Conservation (phyloP, 1,140 invertebrate species). For the Drosophila subobscura region DNA sequence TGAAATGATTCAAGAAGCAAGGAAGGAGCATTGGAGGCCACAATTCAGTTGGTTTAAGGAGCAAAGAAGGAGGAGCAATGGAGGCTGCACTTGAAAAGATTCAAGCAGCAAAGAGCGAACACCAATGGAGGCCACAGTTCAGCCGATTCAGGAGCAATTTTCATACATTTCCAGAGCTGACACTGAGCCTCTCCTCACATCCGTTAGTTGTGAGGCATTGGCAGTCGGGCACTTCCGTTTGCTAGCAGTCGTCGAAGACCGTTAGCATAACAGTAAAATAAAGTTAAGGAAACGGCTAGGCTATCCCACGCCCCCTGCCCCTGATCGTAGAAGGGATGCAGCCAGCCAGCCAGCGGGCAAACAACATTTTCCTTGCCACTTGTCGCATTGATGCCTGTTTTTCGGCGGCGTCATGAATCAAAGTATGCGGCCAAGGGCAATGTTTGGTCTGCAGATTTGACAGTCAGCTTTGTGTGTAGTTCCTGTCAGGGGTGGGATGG, state of each 20-base stretch:
- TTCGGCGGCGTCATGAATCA: conserved; percentile 50
- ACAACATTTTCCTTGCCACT: conserved; percentile 33
- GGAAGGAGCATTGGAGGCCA: no score
- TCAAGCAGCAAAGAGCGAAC: no score
- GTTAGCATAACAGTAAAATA: conserved; percentile 35
- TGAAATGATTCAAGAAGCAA: no score
- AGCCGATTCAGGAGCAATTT: no score
- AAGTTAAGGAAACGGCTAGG: conserved; percentile 66
- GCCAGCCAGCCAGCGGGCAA: conserved; percentile 20
- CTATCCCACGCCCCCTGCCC: conserved; percentile 59
- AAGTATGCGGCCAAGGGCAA: not conserved
- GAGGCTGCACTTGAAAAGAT: no score
- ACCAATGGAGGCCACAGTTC: no score
- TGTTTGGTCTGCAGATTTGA: no score
- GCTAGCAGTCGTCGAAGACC: not conserved
- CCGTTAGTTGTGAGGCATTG: not conserved
- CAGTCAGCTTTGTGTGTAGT: no score
- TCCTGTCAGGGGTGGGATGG: no score
- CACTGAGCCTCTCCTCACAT: not conserved
- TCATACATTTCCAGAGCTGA: no score
- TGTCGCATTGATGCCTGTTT: conserved; percentile 37
- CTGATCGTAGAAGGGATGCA: conserved; percentile 16
- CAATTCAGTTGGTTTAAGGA: no score
- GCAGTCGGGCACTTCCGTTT: conserved; percentile 23
- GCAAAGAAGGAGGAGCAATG: no score